These are phyloP conservation scores for Dinocampus coccinellae DNA, from an alignment of 2,888 invertebrate species.

Conservation along the genomic window DNA sequence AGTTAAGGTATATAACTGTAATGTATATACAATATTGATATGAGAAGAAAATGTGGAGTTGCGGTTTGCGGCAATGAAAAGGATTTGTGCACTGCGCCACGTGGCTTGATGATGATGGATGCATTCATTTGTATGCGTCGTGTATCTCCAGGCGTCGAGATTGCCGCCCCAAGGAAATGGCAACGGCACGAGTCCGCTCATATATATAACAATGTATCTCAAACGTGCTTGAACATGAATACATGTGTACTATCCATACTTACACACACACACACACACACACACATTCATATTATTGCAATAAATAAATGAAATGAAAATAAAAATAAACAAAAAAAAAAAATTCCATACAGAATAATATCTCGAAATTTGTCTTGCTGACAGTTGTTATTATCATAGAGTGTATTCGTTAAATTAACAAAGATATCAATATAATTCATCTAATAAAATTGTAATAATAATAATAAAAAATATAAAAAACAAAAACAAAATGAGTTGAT, in stretches of 20 bases:
- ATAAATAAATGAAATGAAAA: not conserved
- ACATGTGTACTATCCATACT: not conserved
- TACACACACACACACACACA: not conserved
- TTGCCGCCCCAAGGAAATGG: conserved; percentile 41
- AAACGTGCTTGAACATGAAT: not conserved
- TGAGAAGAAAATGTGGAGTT: not conserved
- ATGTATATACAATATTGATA: not conserved
- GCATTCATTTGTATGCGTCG: conserved; percentile 52
- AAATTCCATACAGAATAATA: not conserved
- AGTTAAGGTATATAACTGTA: too few relatives aligned
- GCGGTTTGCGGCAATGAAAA: conserved; percentile 41
- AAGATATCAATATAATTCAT: not conserved
- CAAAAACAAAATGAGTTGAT: not conserved
- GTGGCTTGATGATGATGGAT: conserved; percentile 50
- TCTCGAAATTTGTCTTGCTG: not conserved
- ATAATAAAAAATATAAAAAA: not conserved
- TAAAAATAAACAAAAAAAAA: not conserved
- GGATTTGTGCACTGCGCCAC: conserved; percentile 41
- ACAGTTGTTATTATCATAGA: not conserved
- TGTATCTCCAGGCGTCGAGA: conserved; percentile 49
- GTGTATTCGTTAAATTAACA: not conserved
- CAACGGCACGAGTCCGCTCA: conserved; percentile 23
- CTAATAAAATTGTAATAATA: not conserved
- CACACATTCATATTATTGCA: not conserved
- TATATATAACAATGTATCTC: not conserved